Evolutionary conservation across 2,797 vertebrate species (phyloP).

Genomic region (Eremophila alpestris): DNA sequence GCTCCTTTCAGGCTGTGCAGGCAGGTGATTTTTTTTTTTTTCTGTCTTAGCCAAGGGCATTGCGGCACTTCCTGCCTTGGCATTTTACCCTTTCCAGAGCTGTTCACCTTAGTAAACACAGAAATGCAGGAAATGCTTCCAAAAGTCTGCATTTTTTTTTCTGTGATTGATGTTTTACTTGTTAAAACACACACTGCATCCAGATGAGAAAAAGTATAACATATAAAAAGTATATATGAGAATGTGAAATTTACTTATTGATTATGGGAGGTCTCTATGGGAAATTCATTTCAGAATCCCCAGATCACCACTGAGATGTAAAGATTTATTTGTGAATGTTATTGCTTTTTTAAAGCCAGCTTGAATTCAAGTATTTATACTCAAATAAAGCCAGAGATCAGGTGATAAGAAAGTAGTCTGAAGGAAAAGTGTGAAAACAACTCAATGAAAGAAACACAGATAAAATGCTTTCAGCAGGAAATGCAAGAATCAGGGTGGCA

Average conservation of each 20-base stretch:
- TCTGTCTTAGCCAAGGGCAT: background rate
- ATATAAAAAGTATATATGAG: background rate
- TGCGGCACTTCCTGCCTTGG: background rate
- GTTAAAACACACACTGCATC: background rate
- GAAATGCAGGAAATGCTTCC: background rate
- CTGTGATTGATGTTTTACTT: background rate
- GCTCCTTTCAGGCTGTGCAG: background rate
- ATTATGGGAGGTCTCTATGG: background rate
- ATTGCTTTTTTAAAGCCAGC: background rate
- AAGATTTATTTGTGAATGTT: background rate
- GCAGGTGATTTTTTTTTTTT: background rate
- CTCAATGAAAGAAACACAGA: background rate
- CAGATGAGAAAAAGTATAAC: background rate
- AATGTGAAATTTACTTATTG: background rate
- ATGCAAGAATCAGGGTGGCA: background rate
- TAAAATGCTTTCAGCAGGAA: background rate
- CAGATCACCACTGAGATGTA: background rate
- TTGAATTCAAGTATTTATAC: background rate
- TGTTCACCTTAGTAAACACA: background rate
- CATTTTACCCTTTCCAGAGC: background rate
- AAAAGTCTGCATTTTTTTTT: background rate
- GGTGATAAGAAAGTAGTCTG: background rate
- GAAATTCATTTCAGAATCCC: background rate
- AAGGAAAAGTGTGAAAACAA: background rate
- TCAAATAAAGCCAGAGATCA: background rate